Base-by-base conservation (phyloP, 30 jellyfish, hydroid and myxozoan species). In the Rhopilema esculentum region DNA sequence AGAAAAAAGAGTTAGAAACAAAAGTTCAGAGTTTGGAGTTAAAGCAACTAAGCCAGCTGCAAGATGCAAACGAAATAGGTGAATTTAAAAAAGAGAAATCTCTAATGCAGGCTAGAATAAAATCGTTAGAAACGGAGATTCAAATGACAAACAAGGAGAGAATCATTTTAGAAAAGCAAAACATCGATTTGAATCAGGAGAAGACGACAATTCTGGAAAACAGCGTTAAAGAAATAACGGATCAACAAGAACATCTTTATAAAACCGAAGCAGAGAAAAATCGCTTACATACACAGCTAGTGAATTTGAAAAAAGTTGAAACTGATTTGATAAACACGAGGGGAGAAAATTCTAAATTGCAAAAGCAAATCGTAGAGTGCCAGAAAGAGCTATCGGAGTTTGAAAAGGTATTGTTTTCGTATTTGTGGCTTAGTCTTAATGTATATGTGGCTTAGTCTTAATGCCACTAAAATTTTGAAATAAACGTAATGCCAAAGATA, bases 221-320 rank as follows among this genome's bases (percentile, higher is more conserved):
- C 82, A 95, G 99, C 70, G 99, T 95, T 26, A 92, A 90, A 33
- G 99, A 95, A 62, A 95, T 95, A 20, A 90, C 99, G 0, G 98
- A 95, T 40, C 99, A 79, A 26, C 98, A 95, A 65, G 96, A 86
- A 65, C 86, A 83, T 62, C 57, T 95, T 0, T 70, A 76, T 25
- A 76, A 77, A 68, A 49, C 91, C 25, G 93, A 86, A 30, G 92
- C 88, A 27, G 97, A 95, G 69, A 95, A 77, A 25, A 90, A 86
- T 12, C 77, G 22, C 24, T 84, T 90, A 63, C 78, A 90, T 0
- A 29, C 69, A 19, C 87, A 83, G 64, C 51, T 91, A 18, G 71
- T 78, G 30, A 76, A 26, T 7, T 49, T 85, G 85, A 88, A 67
- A 63, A 62, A 49, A 67, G 63, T 91, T 31, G 97, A 90, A 76